phyloP scores from a whole-genome alignment of 2,888 invertebrate species.

The Hirtodrosophila alboralis region DNA sequence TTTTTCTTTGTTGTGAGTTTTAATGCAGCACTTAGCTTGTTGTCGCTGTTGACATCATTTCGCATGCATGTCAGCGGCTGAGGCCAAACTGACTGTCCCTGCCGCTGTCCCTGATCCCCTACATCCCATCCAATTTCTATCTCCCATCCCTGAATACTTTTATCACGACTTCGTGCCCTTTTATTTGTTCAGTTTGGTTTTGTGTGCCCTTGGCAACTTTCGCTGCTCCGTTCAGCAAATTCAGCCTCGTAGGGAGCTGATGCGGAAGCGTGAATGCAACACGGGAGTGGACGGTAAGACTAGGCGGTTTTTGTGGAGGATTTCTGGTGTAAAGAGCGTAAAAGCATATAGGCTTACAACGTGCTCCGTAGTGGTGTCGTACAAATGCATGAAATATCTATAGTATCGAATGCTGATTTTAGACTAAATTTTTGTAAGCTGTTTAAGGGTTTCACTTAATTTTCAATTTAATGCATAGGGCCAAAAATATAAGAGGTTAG shows the following conservation, averaged over 20 bases:
- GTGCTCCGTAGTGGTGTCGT: no score
- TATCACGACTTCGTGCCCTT: slow-evolving; percentile 21
- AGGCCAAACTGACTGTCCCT: not conserved
- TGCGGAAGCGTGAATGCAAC: slow-evolving; percentile 54
- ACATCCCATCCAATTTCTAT: not conserved
- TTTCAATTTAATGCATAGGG: no score
- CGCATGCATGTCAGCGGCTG: slow-evolving; percentile 51
- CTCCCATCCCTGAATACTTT: no score
- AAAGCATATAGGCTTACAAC: no score
- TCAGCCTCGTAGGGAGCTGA: slow-evolving; percentile 39
- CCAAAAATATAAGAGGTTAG: no score
- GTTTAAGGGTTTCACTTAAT: no score
- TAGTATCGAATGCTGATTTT: no score
- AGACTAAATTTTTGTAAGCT: no score
- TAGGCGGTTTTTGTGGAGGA: not conserved
- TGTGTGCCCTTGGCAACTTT: slow-evolving; percentile 28
- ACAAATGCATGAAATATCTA: no score
- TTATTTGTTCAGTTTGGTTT: slow-evolving; percentile 56
- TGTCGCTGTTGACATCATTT: slow-evolving; percentile 52
- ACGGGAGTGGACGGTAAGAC: slow-evolving; percentile 18
- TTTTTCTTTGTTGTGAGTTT: slow-evolving; percentile 22
- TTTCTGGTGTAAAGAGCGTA: not conserved
- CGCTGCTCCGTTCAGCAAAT: slow-evolving; percentile 21
- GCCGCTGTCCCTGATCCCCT: not conserved
- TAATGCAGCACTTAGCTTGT: slow-evolving; percentile 32